These are phyloP conservation scores for Sciaenops ocellatus DNA, from an alignment of 2,797 vertebrate species.

Conservation along the genomic window DNA sequence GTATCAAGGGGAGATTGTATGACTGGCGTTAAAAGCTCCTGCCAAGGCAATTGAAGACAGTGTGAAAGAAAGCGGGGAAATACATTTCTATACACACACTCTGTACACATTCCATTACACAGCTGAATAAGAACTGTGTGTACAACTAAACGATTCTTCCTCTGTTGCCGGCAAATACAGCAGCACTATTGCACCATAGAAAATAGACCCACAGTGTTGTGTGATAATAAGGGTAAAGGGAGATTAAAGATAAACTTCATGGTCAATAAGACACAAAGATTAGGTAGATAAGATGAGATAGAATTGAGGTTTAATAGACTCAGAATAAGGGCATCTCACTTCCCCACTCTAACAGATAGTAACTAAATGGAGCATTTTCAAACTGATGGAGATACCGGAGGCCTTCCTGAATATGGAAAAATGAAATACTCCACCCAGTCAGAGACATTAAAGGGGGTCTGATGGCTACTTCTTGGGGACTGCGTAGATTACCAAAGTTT, in stretches of 20 bases:
- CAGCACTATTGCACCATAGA: conserved; percentile 68
- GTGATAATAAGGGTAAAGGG: conserved; percentile 83
- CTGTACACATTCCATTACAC: conserved; percentile 84
- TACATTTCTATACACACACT: conserved; percentile 77
- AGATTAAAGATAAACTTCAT: conserved; percentile 86
- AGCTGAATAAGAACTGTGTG: conserved; percentile 84
- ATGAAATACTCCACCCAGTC: conserved; percentile 69
- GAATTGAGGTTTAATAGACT: conserved; percentile 85
- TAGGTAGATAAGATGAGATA: conserved; percentile 85
- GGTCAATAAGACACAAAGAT: conserved; percentile 86
- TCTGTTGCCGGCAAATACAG: conserved; percentile 77
- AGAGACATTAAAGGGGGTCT: conserved; percentile 69
- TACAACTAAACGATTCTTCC: conserved; percentile 82
- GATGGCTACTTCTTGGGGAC: conserved; percentile 77
- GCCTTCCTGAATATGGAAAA: conserved; percentile 76
- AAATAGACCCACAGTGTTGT: conserved; percentile 82
- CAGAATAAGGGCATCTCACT: conserved; percentile 84
- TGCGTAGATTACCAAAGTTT: conserved; percentile 83
- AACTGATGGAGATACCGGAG: conserved; percentile 74
- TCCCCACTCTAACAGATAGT: conserved; percentile 81
- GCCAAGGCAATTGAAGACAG: conserved; percentile 81
- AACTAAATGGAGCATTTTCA: conserved; percentile 84
- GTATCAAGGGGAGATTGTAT: conserved; percentile 84
- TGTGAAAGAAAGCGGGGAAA: conserved; percentile 74
- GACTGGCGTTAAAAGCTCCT: conserved; percentile 83